Evolutionary conservation across 64 coral and sea anemone species (phyloP), one percentile per base, ranked within the genome.

Genomic region (Pocillopora verrucosa): DNA sequence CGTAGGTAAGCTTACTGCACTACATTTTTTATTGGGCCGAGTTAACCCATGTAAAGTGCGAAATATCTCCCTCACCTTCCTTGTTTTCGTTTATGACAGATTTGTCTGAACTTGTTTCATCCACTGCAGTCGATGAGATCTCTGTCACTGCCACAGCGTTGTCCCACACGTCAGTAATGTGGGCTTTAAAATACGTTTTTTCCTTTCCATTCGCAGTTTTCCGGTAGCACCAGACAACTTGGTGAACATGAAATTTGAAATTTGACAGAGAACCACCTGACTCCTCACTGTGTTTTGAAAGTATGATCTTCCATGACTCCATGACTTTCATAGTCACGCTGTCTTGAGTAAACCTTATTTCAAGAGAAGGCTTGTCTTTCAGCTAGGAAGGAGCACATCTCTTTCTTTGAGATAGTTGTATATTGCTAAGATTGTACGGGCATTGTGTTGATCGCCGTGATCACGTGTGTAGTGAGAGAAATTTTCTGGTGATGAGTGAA

Each of bases 201-300:
- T 76, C 72, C 56, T 60, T 88, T 60, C 59, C 86, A 76, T 88
- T 30, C 60, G 25, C 9, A 5, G 86, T 88, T 36, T 88, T 88
- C 72, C 86, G 75, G 60, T 88, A 88, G 35, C 86, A 88, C 86
- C 86, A 88, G 12, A 88, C 60, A 59, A 25, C 59, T 62, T 88
- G 86, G 56, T 51, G 72, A 19, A 88, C 75, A 76, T 17, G 85
- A 73, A 87, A 87, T n/a, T 0, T 60, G 68, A 36, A 88, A 51
- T 88, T 88, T 20, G 70, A 20, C 1, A 88, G 86, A 73, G 38
- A 76, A 51, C 56, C 86, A 61, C 26, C 36, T 88, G 60, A 59
- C 22, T 26, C 7, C 3, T 73, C 10, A 59, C 56, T 37, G 19
- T 60, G 25, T 58, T 88, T 19, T 37, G 24, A 9, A 25, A 76